phyloP scores from a whole-genome alignment of 2,113 vertebrate species.

The Psilopsiagon aymara region DNA sequence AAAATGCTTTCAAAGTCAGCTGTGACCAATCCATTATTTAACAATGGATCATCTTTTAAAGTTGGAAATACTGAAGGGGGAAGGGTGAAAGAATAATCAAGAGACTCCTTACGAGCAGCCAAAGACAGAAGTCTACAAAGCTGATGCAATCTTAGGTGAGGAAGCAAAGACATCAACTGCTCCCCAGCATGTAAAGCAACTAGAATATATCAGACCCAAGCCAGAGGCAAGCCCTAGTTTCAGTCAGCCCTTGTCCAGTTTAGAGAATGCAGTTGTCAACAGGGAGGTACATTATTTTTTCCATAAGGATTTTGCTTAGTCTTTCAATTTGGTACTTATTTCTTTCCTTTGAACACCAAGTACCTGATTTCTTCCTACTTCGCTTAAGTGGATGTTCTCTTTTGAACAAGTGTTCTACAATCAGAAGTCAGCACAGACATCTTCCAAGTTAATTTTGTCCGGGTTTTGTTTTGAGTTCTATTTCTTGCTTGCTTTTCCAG shows the following conservation, averaged over 20 bases:
- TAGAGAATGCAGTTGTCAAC: neutral
- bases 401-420: neutral
- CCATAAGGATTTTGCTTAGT: neutral
- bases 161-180: neutral
- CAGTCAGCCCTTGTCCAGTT: neutral
- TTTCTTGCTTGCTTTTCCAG: neutral
- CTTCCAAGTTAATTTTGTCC: neutral
- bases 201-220: neutral
- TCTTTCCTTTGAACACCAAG: neutral
- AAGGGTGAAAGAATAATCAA: neutral
- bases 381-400: neutral
- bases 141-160: neutral
- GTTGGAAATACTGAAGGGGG: neutral
- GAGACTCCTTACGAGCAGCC: neutral
- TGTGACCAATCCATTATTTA: neutral
- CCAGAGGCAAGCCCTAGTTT: neutral
- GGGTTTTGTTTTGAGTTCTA: neutral
- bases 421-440: neutral
- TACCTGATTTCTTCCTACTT: neutral
- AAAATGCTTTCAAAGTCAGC: neutral
- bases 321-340: neutral
- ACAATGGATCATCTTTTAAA: neutral
- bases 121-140: neutral
- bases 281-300: neutral
- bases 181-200: neutral